A percentile compares a stretch with the other conserved stretches of the same genome.
These are phyloP conservation scores for Sarotherodon lohbergeri DNA, from an alignment of 2,113 vertebrate species.

Conservation along the genomic window DNA sequence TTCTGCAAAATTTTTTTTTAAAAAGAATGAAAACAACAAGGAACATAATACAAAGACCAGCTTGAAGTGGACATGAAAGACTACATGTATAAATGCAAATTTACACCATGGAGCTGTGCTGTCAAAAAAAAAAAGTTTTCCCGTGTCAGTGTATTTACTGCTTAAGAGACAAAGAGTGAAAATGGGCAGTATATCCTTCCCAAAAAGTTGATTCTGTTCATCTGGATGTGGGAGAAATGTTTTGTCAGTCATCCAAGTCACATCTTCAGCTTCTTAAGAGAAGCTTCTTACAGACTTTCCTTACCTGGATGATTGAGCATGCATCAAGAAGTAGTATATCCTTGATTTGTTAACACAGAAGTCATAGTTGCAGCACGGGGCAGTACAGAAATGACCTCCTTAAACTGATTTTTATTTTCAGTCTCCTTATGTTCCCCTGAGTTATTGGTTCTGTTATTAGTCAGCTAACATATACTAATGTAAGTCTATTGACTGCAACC, in stretches of 20 bases:
- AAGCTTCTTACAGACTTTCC: background rate
- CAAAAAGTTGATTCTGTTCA: background rate
- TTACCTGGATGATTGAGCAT: background rate
- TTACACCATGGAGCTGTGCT: background rate
- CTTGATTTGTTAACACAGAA: background rate
- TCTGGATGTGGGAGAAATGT: background rate
- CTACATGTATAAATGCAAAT: background rate
- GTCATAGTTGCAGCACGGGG: fast-evolving
- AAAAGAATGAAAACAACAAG: background rate
- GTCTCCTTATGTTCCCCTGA: background rate
- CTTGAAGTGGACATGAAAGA: background rate
- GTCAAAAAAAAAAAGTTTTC: background rate
- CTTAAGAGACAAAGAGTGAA: background rate
- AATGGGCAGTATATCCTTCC: background rate
- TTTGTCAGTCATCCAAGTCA: background rate
- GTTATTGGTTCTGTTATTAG: background rate
- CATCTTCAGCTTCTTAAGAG: fast-evolving
- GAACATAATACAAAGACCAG: background rate
- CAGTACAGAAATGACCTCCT: background rate
- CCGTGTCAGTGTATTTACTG: background rate
- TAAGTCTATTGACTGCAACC: background rate
- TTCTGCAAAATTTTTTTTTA: fast-evolving
- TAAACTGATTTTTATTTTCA: background rate
- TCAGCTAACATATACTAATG: background rate
- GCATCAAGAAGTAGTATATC: background rate